Conservation (phyloP, 2,113 vertebrate genomes). For the Mus pahari region DNA sequence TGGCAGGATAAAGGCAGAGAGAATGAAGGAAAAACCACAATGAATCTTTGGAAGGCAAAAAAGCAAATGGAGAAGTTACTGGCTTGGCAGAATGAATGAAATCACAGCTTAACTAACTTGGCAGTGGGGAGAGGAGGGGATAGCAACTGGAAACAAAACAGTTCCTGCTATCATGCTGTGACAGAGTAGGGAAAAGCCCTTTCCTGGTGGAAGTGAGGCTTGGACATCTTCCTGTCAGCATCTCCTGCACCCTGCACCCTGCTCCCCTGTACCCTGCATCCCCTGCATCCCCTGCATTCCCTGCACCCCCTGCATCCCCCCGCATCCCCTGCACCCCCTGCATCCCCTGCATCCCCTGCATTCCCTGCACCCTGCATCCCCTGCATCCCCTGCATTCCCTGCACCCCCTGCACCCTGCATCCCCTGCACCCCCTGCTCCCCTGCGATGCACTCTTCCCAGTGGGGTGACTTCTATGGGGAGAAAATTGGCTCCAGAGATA, state of each 20-base stretch:
- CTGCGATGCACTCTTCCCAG: not conserved
- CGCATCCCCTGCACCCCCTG: not conserved
- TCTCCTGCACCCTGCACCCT: too few species aligned
- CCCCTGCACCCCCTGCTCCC: not conserved
- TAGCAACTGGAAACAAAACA: not conserved
- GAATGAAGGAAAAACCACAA: not conserved
- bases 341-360: too few species aligned
- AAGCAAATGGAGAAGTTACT: conserved; percentile 16
- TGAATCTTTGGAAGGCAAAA: conserved; percentile 37
- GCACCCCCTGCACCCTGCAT: too few species aligned
- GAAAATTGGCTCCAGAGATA: conserved; percentile 8
- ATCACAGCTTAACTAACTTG: conserved; percentile 10
- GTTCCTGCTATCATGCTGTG: not conserved
- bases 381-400: too few species aligned
- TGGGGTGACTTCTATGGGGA: not conserved
- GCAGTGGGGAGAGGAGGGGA: not conserved
- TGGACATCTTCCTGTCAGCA: not conserved
- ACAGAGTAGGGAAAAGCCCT: conserved; percentile 9
- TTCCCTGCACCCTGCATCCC: too few species aligned
- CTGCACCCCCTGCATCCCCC: too few species aligned
- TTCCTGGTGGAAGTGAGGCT: not conserved
- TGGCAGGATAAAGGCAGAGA: conserved; percentile 49
- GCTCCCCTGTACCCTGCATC: too few species aligned
- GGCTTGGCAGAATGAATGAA: not conserved
- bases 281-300: too few species aligned